Evolutionary conservation across 2,797 vertebrate genomes (phyloP), one percentile per base, ranked within the genome.

Genomic region (Serranus cabrilla): DNA sequence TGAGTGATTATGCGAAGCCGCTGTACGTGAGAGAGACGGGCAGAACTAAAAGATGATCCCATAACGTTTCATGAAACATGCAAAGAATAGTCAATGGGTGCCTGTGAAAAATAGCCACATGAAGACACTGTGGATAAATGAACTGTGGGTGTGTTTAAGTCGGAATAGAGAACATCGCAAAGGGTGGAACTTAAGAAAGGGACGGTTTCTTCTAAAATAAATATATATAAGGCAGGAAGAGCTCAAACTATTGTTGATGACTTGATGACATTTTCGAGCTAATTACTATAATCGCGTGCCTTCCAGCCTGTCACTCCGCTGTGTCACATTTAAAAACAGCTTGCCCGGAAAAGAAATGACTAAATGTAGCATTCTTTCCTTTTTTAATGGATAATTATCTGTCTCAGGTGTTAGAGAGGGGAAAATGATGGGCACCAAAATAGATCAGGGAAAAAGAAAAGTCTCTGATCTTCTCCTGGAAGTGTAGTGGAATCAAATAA

Each of bases 331-430:
- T 77, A 83, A 89, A 90, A 85, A 84, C 74, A 83, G 83, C 73
- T 81, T 78, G 37, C 66, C 71, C 4, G 3, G 51, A 74, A 9
- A 75, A 74, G 46, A 78, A 67, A 86, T 76, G 70, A 84, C 79
- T 90, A 88, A 91, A 84, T 81, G 71, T 68, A 42, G 51, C 56
- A 70, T 45, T 76, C 85, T 68, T 69, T 58, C 69, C 4, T 50
- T 83, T 91, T 85, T 84, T 86, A 91, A 87, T 87, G 89, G 89
- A 91, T 93, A 94, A 94, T 94, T 92, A 93, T 90, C 89, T 89
- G 85, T 93, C 91, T 88, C 83, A 90, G 90, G 91, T 91, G 79
- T 91, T 89, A 58, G 81, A 75, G 76, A 87, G 47, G 47, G 68
- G 68, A 71, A 82, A 85, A 87, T 93, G 93, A 94, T 89, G 87